Evolutionary conservation across 2,888 invertebrate species (phyloP), one percentile per base, ranked within the genome.

Genomic region (Gastrophysa polygoni): DNA sequence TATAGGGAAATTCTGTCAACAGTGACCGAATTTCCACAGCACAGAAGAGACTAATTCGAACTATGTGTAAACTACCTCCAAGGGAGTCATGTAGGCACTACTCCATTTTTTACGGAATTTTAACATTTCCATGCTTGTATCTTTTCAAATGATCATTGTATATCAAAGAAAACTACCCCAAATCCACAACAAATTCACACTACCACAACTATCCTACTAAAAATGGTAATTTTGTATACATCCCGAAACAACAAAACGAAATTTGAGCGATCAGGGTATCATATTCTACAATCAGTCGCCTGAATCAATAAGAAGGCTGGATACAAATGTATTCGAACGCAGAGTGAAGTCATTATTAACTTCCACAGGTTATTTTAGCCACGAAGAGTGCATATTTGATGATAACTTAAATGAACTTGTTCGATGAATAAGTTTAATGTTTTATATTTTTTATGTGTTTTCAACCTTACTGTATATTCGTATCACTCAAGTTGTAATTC

Each of bases 1-100:
- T 29, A 17, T 52, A 34, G 52, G 17, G 52, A 34, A 52, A 52
- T 34, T 29, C 52, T 24, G 34, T 34, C 2, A 52, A 34, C 34
- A 52, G 14, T 32, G 7, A 34, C 1, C 32, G 52, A 29, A 52
- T 52, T 5, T 32, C 34, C 28, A 29, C 18, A 16, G 16, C 34
- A 11, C 52, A 52, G 10, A 17, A 34, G 10, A 29, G 52, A 5
- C 32, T 52, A 24, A 11, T 52, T 34, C 28, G 17, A 3, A 28
- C 24, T 29, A 49, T 49, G 16, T 49, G 24, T 24, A 16, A 32
- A 3, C 2, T 49, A 20, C 24, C 20, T 11, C 49, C 49, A 20
- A 28, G 18, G 14, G 49, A 49, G 16, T 24, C 49, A 1, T 49
- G 49, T 24, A 20, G 49, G 29, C 38, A 1, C n/a, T 14, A 38